Base-by-base conservation (phyloP, 2,797 vertebrate species). In the Phrynocephalus forsythii region DNA sequence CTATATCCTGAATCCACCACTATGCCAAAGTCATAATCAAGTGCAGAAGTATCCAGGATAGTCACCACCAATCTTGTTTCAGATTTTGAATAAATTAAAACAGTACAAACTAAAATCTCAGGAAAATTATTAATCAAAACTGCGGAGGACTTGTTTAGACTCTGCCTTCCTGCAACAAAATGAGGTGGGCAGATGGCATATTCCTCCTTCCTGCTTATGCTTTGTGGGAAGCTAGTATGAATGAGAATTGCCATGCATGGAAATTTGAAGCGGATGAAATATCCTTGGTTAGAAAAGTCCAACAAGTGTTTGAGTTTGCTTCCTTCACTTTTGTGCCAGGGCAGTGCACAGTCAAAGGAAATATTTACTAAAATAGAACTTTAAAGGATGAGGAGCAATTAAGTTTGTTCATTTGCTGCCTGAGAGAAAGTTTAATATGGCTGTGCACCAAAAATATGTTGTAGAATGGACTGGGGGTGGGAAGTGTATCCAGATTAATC, bases 11-110 rank as follows among this genome's bases (percentile, higher is more conserved):
- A 85, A 88, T 82, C 84, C 83, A 90, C 82, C 87, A 93, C 50
- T 93, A 83, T 0, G 5, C 90, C 93, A 95, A 93, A 92, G 72
- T 85, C 72, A 56, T 95, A 94, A 94, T 95, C 92, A 94, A 95
- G 86, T 86, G 89, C 94, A 95, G 91, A 95, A 75, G 82, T 91
- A 92, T 91, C 90, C 89, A 91, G 94, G 83, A 77, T 30, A 92
- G 80, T 71, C 87, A 0, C 93, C 94, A 95, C 94, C 94, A 94
- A 82, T 89, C 92, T 90, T 91, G 91, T 48, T 91, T 92, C 91
- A 95, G 86, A 86, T 95, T 94, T 95, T 87, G 72, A 91, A 82
- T 82, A 92, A 89, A 95, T 93, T 56, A 94, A 93, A 93, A 84
- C 30, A 90, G 84, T 84, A 90, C 22, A 80, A 82, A 88, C 20